A percentile compares a stretch with the other conserved stretches of the same genome.
Evolutionary conservation across 2,888 invertebrate species (phyloP).

Genomic region (Silvanus unidentatus): DNA sequence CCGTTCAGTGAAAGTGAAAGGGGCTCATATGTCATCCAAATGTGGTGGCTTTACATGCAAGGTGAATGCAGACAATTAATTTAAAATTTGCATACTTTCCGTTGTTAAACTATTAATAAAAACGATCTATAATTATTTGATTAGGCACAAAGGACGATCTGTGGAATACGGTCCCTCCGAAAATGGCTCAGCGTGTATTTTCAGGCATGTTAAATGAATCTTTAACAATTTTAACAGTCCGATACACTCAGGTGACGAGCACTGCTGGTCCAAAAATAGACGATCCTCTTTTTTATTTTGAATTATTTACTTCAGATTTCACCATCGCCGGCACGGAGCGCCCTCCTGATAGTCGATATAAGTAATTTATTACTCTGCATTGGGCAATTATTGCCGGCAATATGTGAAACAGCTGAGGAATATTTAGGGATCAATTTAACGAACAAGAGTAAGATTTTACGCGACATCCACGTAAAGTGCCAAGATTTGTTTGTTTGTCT

Average conservation of each 20-base stretch:
- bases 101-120: too few species aligned
- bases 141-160: slow-evolving; percentile 71
- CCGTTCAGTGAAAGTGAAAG: slow-evolving; percentile 67
- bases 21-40: slow-evolving; percentile 76
- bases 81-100: neutral
- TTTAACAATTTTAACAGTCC: slow-evolving; percentile 69
- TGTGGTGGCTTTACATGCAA: slow-evolving; percentile 86
- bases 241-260: slow-evolving; percentile 66
- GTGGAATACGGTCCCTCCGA: slow-evolving; percentile 84
- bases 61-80: slow-evolving; percentile 44
- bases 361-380: slow-evolving; percentile 72
- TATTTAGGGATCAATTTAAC: slow-evolving; percentile 56
- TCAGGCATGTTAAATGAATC: slow-evolving; percentile 83
- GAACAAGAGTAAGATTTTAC: slow-evolving; percentile 61
- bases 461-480: slow-evolving; percentile 79
- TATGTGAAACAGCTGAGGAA: slow-evolving; percentile 59
- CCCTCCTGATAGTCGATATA: slow-evolving; percentile 64
- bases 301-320: slow-evolving; percentile 52
- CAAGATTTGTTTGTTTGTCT: slow-evolving; percentile 71
- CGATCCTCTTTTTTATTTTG: slow-evolving; percentile 23
- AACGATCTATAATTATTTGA: slow-evolving; percentile 14
- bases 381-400: slow-evolving; percentile 63
- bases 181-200: slow-evolving; percentile 80
- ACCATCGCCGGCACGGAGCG: slow-evolving; percentile 55
- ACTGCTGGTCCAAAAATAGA: too few species aligned